phyloP scores from a whole-genome alignment of 2,888 invertebrate species.

The Endotricha flammealis region DNA sequence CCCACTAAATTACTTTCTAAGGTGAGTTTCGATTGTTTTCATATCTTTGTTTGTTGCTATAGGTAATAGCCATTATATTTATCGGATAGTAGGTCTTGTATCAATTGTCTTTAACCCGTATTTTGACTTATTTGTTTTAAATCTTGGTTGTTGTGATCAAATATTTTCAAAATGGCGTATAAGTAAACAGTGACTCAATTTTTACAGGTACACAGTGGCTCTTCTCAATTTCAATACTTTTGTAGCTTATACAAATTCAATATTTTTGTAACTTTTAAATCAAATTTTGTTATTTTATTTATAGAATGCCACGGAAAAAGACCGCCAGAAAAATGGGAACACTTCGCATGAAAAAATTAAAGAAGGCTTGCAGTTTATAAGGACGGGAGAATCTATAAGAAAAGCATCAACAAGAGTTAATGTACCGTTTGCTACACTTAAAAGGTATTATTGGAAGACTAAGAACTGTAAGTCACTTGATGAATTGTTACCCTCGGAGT shows the following conservation, averaged over 20 bases:
- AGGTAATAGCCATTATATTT: constrained; percentile 9
- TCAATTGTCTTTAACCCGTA: constrained; percentile 12
- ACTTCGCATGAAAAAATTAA: constrained; percentile 7
- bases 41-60: constrained; percentile 7
- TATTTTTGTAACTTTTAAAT: constrained; percentile 8
- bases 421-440: constrained; percentile 7
- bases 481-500: constrained; percentile 8
- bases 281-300: constrained; percentile 3
- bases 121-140: constrained; percentile 7
- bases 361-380: constrained; percentile 5
- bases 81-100: constrained; percentile 12
- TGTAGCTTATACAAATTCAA: constrained; percentile 8
- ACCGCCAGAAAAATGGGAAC: constrained; percentile 6
- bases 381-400: constrained; percentile 4
- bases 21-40: constrained; percentile 11
- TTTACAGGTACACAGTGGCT: not conserved
- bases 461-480: constrained; percentile 8
- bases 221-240: constrained; percentile 11
- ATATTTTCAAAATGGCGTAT: constrained; percentile 15
- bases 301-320: constrained; percentile 2
- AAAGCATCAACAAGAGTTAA: constrained; percentile 4
- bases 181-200: constrained; percentile 15
- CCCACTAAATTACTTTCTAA: constrained; percentile 11
- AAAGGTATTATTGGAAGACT: constrained; percentile 6
- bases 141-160: constrained; percentile 8